Base-by-base conservation (phyloP, 2,797 vertebrate genomes). In the Siniperca obscura region DNA sequence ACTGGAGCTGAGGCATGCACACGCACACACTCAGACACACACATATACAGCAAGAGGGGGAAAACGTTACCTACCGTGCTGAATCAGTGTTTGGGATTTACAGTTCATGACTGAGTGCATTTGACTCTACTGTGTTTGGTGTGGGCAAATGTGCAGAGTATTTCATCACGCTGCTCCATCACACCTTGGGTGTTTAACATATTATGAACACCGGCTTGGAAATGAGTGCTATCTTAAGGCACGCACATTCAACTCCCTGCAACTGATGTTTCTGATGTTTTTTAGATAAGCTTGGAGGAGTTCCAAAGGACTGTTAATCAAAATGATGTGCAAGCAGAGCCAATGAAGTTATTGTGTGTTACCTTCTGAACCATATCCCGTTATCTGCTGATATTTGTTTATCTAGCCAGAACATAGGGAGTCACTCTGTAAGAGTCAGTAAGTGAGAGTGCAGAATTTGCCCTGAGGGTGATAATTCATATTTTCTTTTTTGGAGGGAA, bases 401-500 rank as follows among this genome's bases (percentile, higher is more conserved):
- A 87, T 92, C 81, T 77, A 93, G 83, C 90, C 30, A 59, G 93
- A 95, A 94, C 89, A 89, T 88, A 82, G 91, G 89, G 83, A 90
- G 89, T 88, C 66, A 69, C 76, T 85, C 89, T 93, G 90, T 81
- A 57, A 84, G 74, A 95, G 89, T 91, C 91, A 94, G 85, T 91
- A 87, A 82, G 92, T 88, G 83, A 92, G 70, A 95, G 82, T 86
- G 84, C 88, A 94, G 87, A 93, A 84, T 95, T 95, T 93, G 87
- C 86, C 94, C 91, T 36, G 14, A 84, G 92, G 81, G 87, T 89
- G 82, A 94, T 93, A 86, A 93, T 94, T 90, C 93, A 92, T 90
- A 88, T 84, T 91, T 87, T 76, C 55, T 80, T 79, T 82, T 88
- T 90, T 70, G 87, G 79, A 94, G 93, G 93, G 70, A 86, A 92